These are phyloP conservation scores for Hoplostethus atlanticus DNA, from an alignment of 2,797 vertebrate species.

Conservation along the genomic window DNA sequence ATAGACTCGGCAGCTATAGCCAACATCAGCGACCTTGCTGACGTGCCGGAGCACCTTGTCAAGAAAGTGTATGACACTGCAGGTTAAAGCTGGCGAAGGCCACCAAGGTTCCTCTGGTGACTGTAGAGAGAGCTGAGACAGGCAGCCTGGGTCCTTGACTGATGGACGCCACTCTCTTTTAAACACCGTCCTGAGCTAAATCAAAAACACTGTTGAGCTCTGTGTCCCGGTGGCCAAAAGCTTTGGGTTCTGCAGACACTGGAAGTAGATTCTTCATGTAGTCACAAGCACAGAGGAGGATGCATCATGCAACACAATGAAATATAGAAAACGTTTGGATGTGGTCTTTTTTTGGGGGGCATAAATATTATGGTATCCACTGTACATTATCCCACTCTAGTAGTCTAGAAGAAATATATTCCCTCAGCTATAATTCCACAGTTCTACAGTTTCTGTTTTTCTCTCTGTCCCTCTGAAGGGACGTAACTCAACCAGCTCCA, in stretches of 20 bases:
- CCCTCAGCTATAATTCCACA: constrained; percentile 23
- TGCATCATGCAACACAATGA: too few species aligned
- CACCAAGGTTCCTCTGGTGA: constrained; percentile 45
- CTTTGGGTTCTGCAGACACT: neutral
- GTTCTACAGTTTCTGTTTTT: neutral
- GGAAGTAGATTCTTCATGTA: neutral
- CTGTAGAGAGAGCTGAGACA: constrained; percentile 50
- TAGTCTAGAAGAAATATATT: constrained; percentile 8
- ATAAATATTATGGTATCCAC: too few species aligned
- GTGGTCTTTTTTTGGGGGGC: too few species aligned
- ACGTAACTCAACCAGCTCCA: neutral
- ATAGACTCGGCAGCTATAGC: constrained; percentile 28
- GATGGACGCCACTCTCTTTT: constrained; percentile 31
- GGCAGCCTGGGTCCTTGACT: constrained; percentile 40
- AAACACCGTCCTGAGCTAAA: constrained; percentile 7
- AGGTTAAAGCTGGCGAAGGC: constrained; percentile 61
- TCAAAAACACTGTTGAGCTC: neutral
- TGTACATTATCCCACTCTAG: too few species aligned
- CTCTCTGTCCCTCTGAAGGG: neutral
- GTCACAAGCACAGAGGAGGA: neutral
- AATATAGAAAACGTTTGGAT: too few species aligned
- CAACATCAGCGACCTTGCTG: constrained; percentile 65
- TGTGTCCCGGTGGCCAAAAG: neutral
- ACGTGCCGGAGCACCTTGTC: constrained; percentile 66
- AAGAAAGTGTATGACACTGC: constrained; percentile 62